Evolutionary conservation across 2,888 invertebrate genomes (phyloP), one percentile per base, ranked within the genome.

Genomic region (Andricus quercusramuli): DNA sequence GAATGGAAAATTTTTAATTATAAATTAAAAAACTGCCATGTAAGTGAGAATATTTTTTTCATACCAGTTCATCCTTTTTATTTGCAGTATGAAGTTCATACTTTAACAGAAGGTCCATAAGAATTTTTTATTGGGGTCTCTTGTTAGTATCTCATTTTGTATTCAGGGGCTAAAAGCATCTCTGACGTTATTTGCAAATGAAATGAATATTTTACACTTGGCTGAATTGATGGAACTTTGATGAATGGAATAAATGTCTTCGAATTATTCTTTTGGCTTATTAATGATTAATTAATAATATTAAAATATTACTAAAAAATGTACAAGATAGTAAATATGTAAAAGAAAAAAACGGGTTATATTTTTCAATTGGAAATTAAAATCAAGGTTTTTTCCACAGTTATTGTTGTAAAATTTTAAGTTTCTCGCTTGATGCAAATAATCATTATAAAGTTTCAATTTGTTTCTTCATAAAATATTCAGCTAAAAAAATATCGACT

Each of bases 181-280:
- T 74, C 74, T 74, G 56, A 74, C 74, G 74, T 74, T 74, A 74
- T 74, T 74, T 74, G 74, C 32, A 74, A 56, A 74, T 32, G 56
- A 74, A 74, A 74, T 74, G 74, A 74, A 74, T 74, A 74, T 74
- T 56, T 74, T 32, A 56, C 32, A 74, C 29, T 70, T 62, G 25
- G 3, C 17, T 62, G 25, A 62, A 62, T 51, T 74, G 51, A 56
- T 29, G n/a, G 74, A 32, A 51, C 37, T 51, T 47, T n/a, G 32
- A 20, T 74, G 32, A 51, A 51, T 74, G 20, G n/a, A 56, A 56
- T 29, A 74, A 56, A 47, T 37, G 29, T 44, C 15, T 74, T 74
- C 37, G 6, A n/a, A 32, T 47, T 37, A 51, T 29, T 32, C n/a
- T 51, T 51, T 47, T 67, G 8, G 8, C 8, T 70, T 29, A 47